These are phyloP conservation scores for Orthosia cruda DNA, from an alignment of 2,888 invertebrate species.

Conservation along the genomic window DNA sequence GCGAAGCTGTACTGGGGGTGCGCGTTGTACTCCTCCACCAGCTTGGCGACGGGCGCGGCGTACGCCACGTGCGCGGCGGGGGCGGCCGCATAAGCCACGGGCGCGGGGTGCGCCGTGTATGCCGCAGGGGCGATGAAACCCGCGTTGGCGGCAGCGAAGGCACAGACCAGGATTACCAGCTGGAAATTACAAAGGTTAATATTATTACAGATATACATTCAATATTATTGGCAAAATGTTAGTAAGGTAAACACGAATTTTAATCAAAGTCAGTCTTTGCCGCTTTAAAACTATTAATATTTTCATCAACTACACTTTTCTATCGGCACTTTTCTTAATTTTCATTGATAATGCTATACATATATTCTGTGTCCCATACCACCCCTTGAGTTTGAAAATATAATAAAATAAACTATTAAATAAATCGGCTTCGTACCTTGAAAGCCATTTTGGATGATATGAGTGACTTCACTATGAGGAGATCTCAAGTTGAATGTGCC, in stretches of 20 bases:
- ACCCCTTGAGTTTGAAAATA: neutral
- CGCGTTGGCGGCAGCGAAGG: constrained; percentile 82
- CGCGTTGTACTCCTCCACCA: constrained; percentile 75
- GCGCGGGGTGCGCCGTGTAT: constrained; percentile 78
- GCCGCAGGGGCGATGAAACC: constrained; percentile 78
- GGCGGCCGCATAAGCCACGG: constrained; percentile 67
- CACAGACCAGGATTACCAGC: constrained; percentile 84
- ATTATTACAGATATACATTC: no score
- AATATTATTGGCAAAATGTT: neutral
- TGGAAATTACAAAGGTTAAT: constrained; percentile 62
- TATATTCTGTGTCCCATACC: neutral
- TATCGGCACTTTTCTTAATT: neutral
- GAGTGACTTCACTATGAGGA: constrained; percentile 83
- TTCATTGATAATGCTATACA: neutral
- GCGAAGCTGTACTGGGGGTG: constrained; percentile 85
- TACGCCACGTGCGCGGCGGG: constrained; percentile 75
- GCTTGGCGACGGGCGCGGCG: constrained; percentile 75
- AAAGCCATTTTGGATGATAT: constrained; percentile 83
- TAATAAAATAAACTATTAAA: neutral
- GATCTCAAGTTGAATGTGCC: constrained; percentile 86
- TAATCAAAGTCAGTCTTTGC: neutral
- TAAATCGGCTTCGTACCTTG: constrained; percentile 78
- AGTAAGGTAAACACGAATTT: neutral
- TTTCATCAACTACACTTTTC: neutral
- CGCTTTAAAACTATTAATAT: neutral